Percentiles rank a stretch among this genome's conserved stretches.
These are phyloP conservation scores for Aldabrachelys gigantea DNA, from an alignment of 2,113 vertebrate genomes.

Conservation along the genomic window DNA sequence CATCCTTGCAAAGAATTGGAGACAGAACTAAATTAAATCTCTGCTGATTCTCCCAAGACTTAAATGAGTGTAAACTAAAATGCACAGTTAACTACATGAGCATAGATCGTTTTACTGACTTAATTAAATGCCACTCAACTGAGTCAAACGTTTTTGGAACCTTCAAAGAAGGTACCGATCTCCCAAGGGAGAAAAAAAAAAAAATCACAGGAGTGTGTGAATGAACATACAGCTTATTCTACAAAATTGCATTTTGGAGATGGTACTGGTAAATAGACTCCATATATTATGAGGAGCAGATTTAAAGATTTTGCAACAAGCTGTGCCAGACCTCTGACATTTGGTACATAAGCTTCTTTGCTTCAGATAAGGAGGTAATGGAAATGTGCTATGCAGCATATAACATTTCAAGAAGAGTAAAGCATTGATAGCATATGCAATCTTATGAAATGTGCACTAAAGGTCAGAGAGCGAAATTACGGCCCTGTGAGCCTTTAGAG, in stretches of 20 bases:
- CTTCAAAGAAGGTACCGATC: neutral
- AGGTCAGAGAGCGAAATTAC: neutral
- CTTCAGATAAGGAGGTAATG: neutral
- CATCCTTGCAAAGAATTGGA: conserved; percentile 1
- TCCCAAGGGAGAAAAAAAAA: neutral
- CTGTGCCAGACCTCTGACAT: neutral
- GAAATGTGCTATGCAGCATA: neutral
- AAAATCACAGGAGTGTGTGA: accelerated
- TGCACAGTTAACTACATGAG: conserved; percentile 41
- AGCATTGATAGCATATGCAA: accelerated
- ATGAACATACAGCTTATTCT: neutral
- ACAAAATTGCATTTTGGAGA: neutral
- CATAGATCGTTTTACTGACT: conserved; percentile 38
- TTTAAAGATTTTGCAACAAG: neutral
- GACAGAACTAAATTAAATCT: conserved; percentile 36
- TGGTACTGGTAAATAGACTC: neutral
- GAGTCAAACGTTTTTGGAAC: neutral
- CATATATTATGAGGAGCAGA: neutral
- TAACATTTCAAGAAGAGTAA: neutral
- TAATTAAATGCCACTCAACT: conserved; percentile 53
- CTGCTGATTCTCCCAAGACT: conserved; percentile 9
- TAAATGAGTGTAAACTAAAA: conserved; percentile 41
- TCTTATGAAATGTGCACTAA: neutral
- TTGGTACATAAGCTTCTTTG: accelerated
- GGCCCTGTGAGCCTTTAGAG: neutral